These are phyloP conservation scores for Excalfactoria chinensis DNA, from an alignment of 2,113 vertebrate species.

Conservation along the genomic window DNA sequence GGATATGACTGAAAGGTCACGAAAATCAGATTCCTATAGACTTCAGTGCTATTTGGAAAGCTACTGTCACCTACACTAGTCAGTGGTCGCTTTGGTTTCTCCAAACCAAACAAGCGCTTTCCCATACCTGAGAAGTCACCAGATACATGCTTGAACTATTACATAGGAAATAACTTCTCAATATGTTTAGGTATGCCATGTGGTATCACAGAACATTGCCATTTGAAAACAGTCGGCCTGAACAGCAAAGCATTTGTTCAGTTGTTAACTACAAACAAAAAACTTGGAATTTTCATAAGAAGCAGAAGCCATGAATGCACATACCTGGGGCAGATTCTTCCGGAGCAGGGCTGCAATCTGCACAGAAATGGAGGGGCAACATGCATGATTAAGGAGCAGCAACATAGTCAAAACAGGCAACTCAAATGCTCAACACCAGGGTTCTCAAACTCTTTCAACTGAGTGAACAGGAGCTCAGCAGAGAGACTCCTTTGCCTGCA, in stretches of 20 bases:
- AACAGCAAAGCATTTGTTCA: slow-evolving; percentile 35
- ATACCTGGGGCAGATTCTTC: slow-evolving; percentile 95
- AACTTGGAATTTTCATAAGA: slow-evolving; percentile 24
- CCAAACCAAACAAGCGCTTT: not conserved
- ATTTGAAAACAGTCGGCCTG: not conserved
- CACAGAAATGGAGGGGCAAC: slow-evolving; percentile 91
- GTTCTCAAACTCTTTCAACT: slow-evolving; percentile 52
- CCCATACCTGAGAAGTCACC: not conserved
- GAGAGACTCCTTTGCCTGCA: not conserved
- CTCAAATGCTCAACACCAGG: slow-evolving; percentile 65
- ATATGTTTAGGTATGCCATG: not conserved
- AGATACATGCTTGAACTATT: not conserved
- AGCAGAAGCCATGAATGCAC: slow-evolving; percentile 78
- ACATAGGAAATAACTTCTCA: not conserved
- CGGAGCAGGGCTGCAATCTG: slow-evolving; percentile 90
- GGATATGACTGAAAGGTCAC: not conserved
- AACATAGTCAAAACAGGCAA: slow-evolving; percentile 79
- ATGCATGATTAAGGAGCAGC: slow-evolving; percentile 90
- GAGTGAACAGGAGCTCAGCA: slow-evolving; percentile 6
- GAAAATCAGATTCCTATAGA: not conserved
- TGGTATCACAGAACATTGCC: not conserved
- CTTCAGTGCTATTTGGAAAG: not conserved
- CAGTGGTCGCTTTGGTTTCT: no score
- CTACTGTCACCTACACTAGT: not conserved
- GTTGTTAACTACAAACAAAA: not conserved